These are phyloP conservation scores for Zophobas morio DNA, from an alignment of 1,140 invertebrate genomes.

Conservation along the genomic window DNA sequence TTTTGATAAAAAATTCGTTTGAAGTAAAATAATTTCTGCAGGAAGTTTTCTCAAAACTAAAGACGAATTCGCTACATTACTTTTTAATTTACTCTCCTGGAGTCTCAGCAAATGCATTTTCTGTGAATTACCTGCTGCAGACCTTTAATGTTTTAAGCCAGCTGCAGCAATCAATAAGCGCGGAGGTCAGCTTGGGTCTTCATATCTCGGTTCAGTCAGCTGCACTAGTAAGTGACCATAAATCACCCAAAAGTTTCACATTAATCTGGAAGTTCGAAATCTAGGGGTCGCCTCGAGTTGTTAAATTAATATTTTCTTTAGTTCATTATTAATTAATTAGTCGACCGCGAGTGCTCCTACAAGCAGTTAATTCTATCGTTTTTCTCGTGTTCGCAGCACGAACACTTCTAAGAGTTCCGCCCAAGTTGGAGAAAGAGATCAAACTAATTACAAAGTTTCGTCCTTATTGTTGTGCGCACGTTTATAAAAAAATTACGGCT, in stretches of 20 bases:
- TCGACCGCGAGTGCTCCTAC: conserved; percentile 4
- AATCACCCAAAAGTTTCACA: conserved; percentile 10
- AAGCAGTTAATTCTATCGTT: conserved; percentile 12
- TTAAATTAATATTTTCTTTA: conserved; percentile 8
- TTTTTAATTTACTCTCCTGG: conserved; percentile 1
- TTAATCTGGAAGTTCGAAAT: conserved; percentile 8
- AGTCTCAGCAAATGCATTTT: not conserved
- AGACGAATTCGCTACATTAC: not conserved
- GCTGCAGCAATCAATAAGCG: conserved; percentile 25
- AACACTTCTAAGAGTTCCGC: not conserved
- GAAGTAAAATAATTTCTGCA: no score
- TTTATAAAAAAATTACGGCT: conserved; percentile 17
- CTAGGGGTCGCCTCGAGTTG: not conserved
- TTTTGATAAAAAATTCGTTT: no score
- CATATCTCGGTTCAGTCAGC: not conserved
- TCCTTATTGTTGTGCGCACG: conserved; percentile 17
- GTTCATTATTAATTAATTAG: conserved; percentile 32
- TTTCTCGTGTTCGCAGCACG: not conserved
- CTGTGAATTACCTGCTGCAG: conserved; percentile 8
- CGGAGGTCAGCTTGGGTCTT: conserved; percentile 11
- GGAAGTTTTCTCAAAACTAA: no score
- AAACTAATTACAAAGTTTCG: conserved; percentile 39
- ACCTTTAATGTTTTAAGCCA: conserved; percentile 18
- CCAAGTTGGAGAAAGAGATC: conserved; percentile 17
- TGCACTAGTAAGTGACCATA: conserved; percentile 27